Conservation (phyloP, 2,113 vertebrate genomes). For the Oryzias curvinotus region DNA sequence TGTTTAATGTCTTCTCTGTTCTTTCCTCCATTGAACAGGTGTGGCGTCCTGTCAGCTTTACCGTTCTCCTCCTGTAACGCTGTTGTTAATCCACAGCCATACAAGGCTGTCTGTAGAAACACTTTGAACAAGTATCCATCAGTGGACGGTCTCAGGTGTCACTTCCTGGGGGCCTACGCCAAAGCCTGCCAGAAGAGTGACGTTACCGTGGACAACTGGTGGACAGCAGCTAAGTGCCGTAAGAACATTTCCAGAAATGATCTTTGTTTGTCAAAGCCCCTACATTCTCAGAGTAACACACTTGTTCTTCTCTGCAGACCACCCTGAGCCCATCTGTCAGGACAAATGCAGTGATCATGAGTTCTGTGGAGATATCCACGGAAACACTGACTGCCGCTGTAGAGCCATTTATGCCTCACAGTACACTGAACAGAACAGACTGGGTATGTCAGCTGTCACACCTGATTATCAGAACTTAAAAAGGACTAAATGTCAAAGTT, state of each 20-base stretch:
- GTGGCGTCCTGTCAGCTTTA: not conserved
- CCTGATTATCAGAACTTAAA: not conserved
- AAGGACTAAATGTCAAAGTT: too few species aligned
- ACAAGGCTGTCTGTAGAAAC: not conserved
- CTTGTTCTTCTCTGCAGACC: conserved; percentile 4
- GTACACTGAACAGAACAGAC: conserved; percentile 1
- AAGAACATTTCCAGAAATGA: not conserved
- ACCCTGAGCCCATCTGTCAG: conserved; percentile 9
- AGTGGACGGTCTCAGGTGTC: conserved; percentile 10
- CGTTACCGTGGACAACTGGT: conserved; percentile 5
- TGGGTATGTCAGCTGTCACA: conserved; percentile 20
- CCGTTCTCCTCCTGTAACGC: conserved; percentile 6
- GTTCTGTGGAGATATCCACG: conserved; percentile 28
- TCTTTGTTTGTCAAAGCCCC: not conserved
- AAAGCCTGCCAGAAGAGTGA: not conserved
- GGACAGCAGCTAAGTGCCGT: too few species aligned
- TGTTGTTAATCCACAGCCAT: not conserved
- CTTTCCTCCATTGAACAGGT: conserved; percentile 6
- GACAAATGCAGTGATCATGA: conserved; percentile 35
- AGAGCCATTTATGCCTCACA: conserved; percentile 20
- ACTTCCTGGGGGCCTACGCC: conserved; percentile 7
- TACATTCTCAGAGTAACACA: not conserved
- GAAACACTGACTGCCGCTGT: conserved; percentile 30
- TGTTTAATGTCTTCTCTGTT: too few species aligned
- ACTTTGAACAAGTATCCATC: conserved; percentile 2